Evolutionary conservation across 2,888 invertebrate species (phyloP).

Genomic region (Philaethria dido): DNA sequence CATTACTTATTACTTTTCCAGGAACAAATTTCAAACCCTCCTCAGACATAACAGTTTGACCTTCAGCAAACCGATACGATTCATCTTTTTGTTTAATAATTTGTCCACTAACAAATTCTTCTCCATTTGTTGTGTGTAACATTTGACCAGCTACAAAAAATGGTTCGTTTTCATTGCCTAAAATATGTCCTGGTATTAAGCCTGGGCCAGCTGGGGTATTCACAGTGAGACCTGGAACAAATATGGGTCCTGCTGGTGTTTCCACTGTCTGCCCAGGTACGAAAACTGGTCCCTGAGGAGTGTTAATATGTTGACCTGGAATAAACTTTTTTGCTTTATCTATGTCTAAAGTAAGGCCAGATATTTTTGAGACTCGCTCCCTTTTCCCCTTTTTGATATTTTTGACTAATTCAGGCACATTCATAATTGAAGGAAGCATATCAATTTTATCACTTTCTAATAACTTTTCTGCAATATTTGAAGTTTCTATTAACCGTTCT

Average conservation of each 20-base stretch:
- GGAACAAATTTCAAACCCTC: conserved; percentile 86
- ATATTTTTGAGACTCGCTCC: conserved; percentile 84
- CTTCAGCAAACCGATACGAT: conserved; percentile 82
- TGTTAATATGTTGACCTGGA: conserved; percentile 88
- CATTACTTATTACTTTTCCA: conserved; percentile 80
- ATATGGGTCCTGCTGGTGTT: conserved; percentile 86
- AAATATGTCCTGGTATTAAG: conserved; percentile 89
- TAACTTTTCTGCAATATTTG: conserved; percentile 85
- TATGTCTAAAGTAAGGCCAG: conserved; percentile 86
- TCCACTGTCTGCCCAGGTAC: conserved; percentile 90
- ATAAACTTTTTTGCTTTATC: conserved; percentile 88
- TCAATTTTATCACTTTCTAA: conserved; percentile 79
- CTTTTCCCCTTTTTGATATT: conserved; percentile 84
- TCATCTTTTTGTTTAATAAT: conserved; percentile 84
- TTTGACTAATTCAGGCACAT: conserved; percentile 86
- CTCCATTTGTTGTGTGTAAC: conserved; percentile 81
- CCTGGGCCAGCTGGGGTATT: conserved; percentile 87
- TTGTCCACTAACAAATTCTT: conserved; percentile 86
- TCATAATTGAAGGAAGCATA: conserved; percentile 85
- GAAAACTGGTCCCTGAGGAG: conserved; percentile 87
- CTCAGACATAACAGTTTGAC: conserved; percentile 85
- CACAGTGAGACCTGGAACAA: conserved; percentile 89
- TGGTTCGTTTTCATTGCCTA: conserved; percentile 83
- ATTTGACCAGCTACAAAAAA: conserved; percentile 89
- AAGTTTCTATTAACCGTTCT: conserved; percentile 84